Evolutionary conservation across 1,140 invertebrate genomes (phyloP), one percentile per base, ranked within the genome.

Genomic region (Araneus ventricosus): DNA sequence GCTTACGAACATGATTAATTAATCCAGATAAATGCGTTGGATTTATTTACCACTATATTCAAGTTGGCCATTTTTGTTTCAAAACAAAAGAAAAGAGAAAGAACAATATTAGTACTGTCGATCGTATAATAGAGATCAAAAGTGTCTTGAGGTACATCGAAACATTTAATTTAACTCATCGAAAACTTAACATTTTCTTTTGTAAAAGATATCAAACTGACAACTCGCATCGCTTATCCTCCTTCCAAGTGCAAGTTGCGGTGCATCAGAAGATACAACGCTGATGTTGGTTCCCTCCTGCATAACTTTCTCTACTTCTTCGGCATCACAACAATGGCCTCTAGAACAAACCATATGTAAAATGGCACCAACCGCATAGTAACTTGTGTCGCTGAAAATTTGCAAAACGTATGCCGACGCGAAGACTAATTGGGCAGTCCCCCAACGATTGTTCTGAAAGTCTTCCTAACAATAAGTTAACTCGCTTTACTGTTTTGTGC

Each of bases 351-450:
- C 61, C 61, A 27, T 59, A 88, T 70, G 57, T 61, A 39, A 88
- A 88, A 88, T 59, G 86, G 86, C 86, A 88, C 86, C 86, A 88
- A 67, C 86, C 86, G 24, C 86, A 39, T 30, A 37, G 24, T 61
- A 80, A 41, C 70, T 59, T 59, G 22, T 90, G 88, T 79, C 88
- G 70, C 45, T 90, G 88, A 80, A 90, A 70, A 90, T 90, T 39
- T 70, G 39, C 61, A 67, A 88, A 88, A 75, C 87, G 63, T 24
- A 75, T 67, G n/a, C 30, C 67, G 45, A 79, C 88, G 67, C 70
- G 27, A 61, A 90, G 88, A 90, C 88, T 90, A 90, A 90, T 90
- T 90, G 88, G 88, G 45, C 70, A 57, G 88, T 59, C 88, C 39
- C 88, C 45, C 70, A 37, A 59, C 75, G 41, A 90, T 90, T 80